Percentiles rank a stretch among this genome's conserved stretches.
These are phyloP conservation scores for Molorchus minor DNA, from an alignment of 2,888 invertebrate species.

Conservation along the genomic window DNA sequence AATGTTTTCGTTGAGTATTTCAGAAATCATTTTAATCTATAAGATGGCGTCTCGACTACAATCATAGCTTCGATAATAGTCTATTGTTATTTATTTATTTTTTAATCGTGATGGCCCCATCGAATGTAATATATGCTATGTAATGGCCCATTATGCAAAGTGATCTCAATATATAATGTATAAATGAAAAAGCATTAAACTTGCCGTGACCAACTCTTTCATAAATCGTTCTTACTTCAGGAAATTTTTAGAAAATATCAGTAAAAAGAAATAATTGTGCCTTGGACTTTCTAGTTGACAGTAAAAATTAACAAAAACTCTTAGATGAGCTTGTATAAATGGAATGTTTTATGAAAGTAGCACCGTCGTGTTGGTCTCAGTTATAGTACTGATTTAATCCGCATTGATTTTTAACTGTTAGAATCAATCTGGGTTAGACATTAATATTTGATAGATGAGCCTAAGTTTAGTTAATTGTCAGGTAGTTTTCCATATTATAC, in stretches of 20 bases:
- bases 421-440: conserved; percentile 18
- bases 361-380: conserved; percentile 12
- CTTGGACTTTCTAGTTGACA: conserved; percentile 54
- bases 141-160: conserved; percentile 33
- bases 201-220: conserved; percentile 24
- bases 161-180: conserved; percentile 40
- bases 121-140: conserved; percentile 28
- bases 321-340: conserved; percentile 37
- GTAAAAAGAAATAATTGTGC: conserved; percentile 54
- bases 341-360: conserved; percentile 23
- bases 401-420: conserved; percentile 9
- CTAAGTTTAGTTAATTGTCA: conserved; percentile 32
- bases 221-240: conserved; percentile 30
- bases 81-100: no score
- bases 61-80: no score
- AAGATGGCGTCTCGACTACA: no score
- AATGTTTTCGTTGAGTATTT: no score
- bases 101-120: conserved; percentile 30
- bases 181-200: conserved; percentile 21
- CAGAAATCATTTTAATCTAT: no score
- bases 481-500: conserved; percentile 48
- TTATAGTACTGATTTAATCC: conserved; percentile 19
- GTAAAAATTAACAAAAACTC: conserved; percentile 46
- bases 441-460: conserved; percentile 28
- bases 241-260: conserved; percentile 45